phyloP scores from a whole-genome alignment of 2,888 invertebrate genomes.

The Opisthograptis luteolata region DNA sequence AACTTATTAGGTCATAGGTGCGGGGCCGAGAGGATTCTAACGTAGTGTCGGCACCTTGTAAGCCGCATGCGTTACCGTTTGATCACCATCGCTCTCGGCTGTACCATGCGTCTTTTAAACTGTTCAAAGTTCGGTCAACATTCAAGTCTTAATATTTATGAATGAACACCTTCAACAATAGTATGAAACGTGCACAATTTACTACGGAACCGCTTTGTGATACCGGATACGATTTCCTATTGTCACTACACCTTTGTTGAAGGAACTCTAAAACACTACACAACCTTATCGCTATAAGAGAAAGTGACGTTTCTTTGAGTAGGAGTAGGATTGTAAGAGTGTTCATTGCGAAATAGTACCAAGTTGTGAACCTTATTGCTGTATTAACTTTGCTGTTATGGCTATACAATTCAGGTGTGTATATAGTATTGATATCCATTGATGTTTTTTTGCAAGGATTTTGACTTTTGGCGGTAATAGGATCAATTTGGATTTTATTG shows the following conservation, averaged over 20 bases:
- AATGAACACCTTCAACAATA: constrained; percentile 26
- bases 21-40: no score
- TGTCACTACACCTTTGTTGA: constrained; percentile 17
- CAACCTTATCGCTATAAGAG: constrained; percentile 1
- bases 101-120: no score
- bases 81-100: no score
- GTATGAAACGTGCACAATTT: constrained; percentile 25
- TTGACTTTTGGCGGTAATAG: constrained; percentile 18
- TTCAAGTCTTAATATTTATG: constrained; percentile 15
- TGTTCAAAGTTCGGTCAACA: background rate
- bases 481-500: constrained; percentile 19
- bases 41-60: no score
- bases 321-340: background rate
- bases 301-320: background rate
- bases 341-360: constrained; percentile 8
- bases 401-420: constrained; percentile 19
- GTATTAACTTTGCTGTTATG: background rate
- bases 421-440: constrained; percentile 23
- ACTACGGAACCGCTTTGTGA: constrained; percentile 28
- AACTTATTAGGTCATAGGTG: no score
- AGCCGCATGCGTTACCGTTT: no score
- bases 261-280: background rate
- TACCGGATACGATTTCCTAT: constrained; percentile 24
- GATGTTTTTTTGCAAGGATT: constrained; percentile 7
- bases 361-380: background rate